Evolutionary conservation across 2,888 invertebrate genomes (phyloP), one percentile per base, ranked within the genome.

Genomic region (Steinernema hermaphroditum): DNA sequence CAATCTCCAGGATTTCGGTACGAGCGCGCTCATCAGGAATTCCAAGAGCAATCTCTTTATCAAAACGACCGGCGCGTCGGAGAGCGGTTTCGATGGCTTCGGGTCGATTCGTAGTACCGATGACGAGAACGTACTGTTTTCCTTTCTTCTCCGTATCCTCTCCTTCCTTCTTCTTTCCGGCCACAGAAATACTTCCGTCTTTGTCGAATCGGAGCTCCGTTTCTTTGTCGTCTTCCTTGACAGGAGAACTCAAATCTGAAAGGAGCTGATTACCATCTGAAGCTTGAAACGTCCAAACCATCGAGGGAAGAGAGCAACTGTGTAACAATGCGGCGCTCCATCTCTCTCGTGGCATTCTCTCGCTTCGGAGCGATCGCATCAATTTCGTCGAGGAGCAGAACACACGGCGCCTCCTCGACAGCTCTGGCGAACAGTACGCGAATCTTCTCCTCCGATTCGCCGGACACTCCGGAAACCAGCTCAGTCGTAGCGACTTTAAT

Each of bases 91-190:
- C 97, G 69, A 98, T 89, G 0, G 92, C 90, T 88, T 97, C 96
- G 0, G 94, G 93, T 74, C 94, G 91, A 87, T 94, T 96, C 43
- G 97, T 96, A 0, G 97, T 95, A n/a, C 94, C 97, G 83, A 98
- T 91, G 19, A 98, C 85, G 24, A 84, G 74, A 9, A 86, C 83
- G 46, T 76, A 62, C 62, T 62, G 62, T 32, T 62, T 62, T 62
- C 62, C 69, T 43, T 62, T 62, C 57, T 46, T 73, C 24, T 43
- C 27, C 54, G 27, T 68, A 44, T 54, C 68, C 24, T 37, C 70
- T 2, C 50, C 71, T 24, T 71, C 69, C 27, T 49, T 41, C 57
- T 62, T 50, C 29, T 41, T 27, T 12, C 46, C 29, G 24, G 49
- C 43, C n/a, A 74, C n/a, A 0, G 72, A 69, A n/a, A 82, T 72